These are phyloP conservation scores for Euzophera pinguis DNA, from an alignment of 2,888 invertebrate genomes.

Conservation along the genomic window DNA sequence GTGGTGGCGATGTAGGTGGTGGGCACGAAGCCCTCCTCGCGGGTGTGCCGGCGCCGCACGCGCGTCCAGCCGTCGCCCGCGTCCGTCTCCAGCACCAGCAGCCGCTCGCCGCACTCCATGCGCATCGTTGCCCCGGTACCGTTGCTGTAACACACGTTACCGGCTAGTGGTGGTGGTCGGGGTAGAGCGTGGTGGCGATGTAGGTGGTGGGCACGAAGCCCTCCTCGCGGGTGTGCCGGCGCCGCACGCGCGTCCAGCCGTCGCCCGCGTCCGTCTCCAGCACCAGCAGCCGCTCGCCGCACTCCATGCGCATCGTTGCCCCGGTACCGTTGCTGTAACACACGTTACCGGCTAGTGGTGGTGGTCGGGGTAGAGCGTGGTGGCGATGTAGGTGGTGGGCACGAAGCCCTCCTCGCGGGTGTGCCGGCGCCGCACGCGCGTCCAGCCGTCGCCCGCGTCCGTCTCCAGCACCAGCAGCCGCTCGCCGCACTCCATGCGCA, in stretches of 20 bases:
- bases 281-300: too few relatives aligned
- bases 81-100: too few relatives aligned
- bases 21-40: constrained; percentile 98
- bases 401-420: constrained; percentile 97
- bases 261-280: too few relatives aligned
- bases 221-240: constrained; percentile 90
- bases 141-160: too few relatives aligned
- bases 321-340: too few relatives aligned
- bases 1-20: constrained; percentile 97
- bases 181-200: constrained; percentile 91
- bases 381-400: constrained; percentile 98
- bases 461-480: too few relatives aligned
- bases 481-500: too few relatives aligned
- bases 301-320: too few relatives aligned
- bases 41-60: constrained; percentile 88
- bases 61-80: constrained; percentile 99
- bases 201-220: constrained; percentile 99
- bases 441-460: constrained; percentile 99
- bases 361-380: constrained; percentile 83
- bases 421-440: constrained; percentile 90
- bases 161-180: constrained; percentile 55
- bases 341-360: constrained; percentile 47
- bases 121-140: too few relatives aligned
- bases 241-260: constrained; percentile 97
- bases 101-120: too few relatives aligned